These are phyloP conservation scores for Latrodectus geometricus DNA, from an alignment of 1,140 invertebrate genomes.

Conservation along the genomic window DNA sequence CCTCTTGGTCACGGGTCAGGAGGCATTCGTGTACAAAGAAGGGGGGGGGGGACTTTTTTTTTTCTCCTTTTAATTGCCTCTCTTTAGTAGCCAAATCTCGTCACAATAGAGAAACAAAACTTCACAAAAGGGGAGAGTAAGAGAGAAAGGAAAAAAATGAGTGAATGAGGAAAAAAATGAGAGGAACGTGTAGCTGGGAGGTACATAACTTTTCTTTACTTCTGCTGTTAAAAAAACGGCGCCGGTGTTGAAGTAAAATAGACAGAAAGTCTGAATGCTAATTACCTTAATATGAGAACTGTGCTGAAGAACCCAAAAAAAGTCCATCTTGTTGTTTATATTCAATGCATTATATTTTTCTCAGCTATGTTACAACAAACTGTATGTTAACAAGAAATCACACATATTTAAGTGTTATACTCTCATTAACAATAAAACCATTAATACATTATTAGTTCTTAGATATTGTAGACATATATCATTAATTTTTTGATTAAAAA, in stretches of 20 bases:
- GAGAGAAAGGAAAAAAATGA: conserved; percentile 2
- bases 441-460: too few relatives aligned
- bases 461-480: too few relatives aligned
- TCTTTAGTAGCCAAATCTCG: conserved; percentile 54
- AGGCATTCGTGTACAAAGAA: conserved; percentile 21
- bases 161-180: background rate
- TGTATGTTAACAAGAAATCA: too few relatives aligned
- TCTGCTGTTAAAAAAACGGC: conserved; percentile 26
- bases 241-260: background rate
- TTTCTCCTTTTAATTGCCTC: conserved; percentile 51
- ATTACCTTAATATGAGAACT: background rate
- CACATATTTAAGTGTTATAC: too few relatives aligned
- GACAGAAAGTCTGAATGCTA: background rate
- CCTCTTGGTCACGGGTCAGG: conserved; percentile 47
- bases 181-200: background rate
- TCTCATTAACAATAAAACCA: too few relatives aligned
- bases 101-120: conserved; percentile 57
- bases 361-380: too few relatives aligned
- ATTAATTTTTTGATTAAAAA: too few relatives aligned
- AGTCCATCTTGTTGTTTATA: too few relatives aligned
- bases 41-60: too few relatives aligned
- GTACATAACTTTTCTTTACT: background rate
- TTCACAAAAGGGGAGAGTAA: conserved; percentile 27
- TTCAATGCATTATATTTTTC: too few relatives aligned
- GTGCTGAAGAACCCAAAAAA: too few relatives aligned